Base-by-base conservation (phyloP, 2,113 vertebrate species). In the Nibea coibor region DNA sequence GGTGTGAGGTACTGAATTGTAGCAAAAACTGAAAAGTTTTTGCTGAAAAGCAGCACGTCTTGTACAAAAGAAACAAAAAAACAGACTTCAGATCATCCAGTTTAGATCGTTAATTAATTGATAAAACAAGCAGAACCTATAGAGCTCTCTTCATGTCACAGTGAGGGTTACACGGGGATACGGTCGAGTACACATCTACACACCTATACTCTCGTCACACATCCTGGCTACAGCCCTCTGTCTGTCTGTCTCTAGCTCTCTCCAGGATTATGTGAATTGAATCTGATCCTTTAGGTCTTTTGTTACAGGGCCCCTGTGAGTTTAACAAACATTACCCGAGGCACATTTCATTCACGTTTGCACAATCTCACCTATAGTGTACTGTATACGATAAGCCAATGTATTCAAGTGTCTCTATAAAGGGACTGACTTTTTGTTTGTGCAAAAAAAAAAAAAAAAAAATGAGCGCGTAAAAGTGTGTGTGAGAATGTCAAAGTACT, bases 211-310 rank as follows among this genome's bases (percentile, higher is more conserved):
- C 50, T 72, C 28, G 3, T 78, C 75, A 86, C 81, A 87, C 83
- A 63, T 82, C 79, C 80, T 56, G 71, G 69, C 73, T 81, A 24
- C 70, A 84, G 73, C 64, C 53, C 61, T 72, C 72, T 64, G 59
- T 84, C 84, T 64, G 59, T 84, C 84, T 86, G 73, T 59, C 28
- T 72, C 67, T 57, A 42, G 86, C 79, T 78, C 72, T 71, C 74
- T 56, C 48, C 66, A 74, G 91, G 85, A 89, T 94, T 93, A 93
- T 91, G 84, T 84, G 82, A 92, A 86, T 50, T 92, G 82, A 94
- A 94, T 87, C 86, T 87, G 92, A 94, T 93, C 91, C 82, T 59
- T 35, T 47, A 59, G 64, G 43, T 81, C 90, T 93, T 94, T 93
- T 93, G 94, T 94, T 91, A 68, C 54, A 43, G 51, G 56, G 31